These are phyloP conservation scores for Nomada flava DNA, from an alignment of 2,888 invertebrate species.

Conservation along the genomic window DNA sequence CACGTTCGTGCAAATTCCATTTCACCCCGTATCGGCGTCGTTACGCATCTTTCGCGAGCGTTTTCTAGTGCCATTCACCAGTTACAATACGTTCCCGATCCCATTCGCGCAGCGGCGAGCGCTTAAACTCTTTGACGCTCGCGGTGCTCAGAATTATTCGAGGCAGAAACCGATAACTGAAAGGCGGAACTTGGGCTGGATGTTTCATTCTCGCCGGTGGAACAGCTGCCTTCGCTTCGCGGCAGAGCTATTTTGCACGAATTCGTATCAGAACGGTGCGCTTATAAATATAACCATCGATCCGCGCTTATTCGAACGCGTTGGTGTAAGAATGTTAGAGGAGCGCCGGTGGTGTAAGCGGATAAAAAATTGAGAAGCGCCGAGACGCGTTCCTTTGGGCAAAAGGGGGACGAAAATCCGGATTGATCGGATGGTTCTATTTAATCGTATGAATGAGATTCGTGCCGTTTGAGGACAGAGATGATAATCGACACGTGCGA, in stretches of 20 bases:
- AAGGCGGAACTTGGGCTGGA: slow-evolving; percentile 38
- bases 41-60: slow-evolving; percentile 3
- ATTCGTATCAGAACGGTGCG: slow-evolving; percentile 18
- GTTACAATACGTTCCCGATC: slow-evolving; percentile 43
- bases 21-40: slow-evolving; percentile 1
- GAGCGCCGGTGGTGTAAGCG: neutral
- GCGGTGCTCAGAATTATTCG: slow-evolving; percentile 21
- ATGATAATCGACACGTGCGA: slow-evolving; percentile 2
- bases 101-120: slow-evolving; percentile 11
- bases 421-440: slow-evolving; percentile 18
- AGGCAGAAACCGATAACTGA: slow-evolving; percentile 15
- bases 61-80: neutral
- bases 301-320: slow-evolving; percentile 18
- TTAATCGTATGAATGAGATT: slow-evolving; percentile 20
- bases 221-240: neutral
- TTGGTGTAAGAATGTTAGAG: slow-evolving; percentile 17
- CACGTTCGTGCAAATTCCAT: slow-evolving; percentile 26
- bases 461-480: slow-evolving; percentile 14
- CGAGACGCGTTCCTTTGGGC: slow-evolving; percentile 1
- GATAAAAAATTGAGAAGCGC: neutral
- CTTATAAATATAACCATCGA: slow-evolving; percentile 48
- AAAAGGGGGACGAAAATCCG: neutral
- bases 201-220: slow-evolving; percentile 27
- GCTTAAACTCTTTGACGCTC: slow-evolving; percentile 26
- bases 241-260: slow-evolving; percentile 17